Conservation (phyloP, 2,113 vertebrate species). For the Galbula dea region DNA sequence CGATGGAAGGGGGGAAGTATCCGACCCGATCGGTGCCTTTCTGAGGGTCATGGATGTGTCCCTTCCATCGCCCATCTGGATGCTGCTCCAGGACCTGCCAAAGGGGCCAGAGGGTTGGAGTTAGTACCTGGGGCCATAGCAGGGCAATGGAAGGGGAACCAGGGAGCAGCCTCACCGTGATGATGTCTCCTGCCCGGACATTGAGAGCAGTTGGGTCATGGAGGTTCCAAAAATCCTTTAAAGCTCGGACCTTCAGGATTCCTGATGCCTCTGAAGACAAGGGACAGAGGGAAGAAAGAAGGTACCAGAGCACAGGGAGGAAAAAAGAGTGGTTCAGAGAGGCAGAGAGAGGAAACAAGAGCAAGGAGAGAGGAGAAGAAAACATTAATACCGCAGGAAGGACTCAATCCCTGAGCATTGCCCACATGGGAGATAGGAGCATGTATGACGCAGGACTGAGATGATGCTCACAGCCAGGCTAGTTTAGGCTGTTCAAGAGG, state of each 20-base stretch:
- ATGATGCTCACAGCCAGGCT: not conserved
- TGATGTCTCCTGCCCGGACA: conserved; percentile 88
- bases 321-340: not conserved
- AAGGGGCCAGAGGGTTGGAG: not conserved
- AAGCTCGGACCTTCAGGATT: conserved; percentile 90
- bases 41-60: conserved; percentile 89
- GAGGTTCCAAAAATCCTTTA: conserved; percentile 97
- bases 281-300: not conserved
- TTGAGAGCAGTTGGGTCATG: conserved; percentile 96
- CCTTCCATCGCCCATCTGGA: conserved; percentile 92
- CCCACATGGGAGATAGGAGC: rapidly evolving
- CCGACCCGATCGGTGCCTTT: conserved; percentile 90
- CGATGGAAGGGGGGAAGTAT: conserved; percentile 93
- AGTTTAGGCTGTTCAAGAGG: not conserved
- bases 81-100: conserved; percentile 92
- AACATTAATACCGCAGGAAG: not conserved
- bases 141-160: not conserved
- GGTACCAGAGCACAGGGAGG: not conserved
- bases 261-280: conserved; percentile 87
- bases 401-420: not conserved
- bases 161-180: conserved; percentile 81
- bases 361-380: not conserved
- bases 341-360: not conserved
- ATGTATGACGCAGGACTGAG: rapidly evolving
- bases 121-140: not conserved